phyloP scores from a whole-genome alignment of 1,140 invertebrate species.

The Drosophila bifasciata region DNA sequence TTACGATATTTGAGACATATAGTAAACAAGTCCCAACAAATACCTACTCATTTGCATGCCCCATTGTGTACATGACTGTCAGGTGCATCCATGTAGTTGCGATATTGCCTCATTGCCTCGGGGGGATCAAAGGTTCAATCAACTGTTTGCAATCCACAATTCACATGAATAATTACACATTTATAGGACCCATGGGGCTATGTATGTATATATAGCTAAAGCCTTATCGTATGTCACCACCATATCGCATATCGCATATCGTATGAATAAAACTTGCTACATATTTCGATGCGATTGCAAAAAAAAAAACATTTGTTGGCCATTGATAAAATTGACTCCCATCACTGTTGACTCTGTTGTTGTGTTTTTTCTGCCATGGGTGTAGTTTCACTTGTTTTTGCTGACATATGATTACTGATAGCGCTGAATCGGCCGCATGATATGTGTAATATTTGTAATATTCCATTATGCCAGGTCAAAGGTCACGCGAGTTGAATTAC shows the following conservation, averaged over 20 bases:
- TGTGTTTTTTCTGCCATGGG: slow-evolving; percentile 2
- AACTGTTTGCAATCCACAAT: slow-evolving; percentile 8
- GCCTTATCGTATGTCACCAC: slow-evolving; percentile 16
- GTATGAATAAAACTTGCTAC: slow-evolving; percentile 13
- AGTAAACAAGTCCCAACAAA: no score
- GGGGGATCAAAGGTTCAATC: slow-evolving; percentile 38
- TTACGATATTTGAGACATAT: no score
- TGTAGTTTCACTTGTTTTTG: slow-evolving; percentile 11
- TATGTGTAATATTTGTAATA: slow-evolving; percentile 19
- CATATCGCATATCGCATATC: slow-evolving; percentile 26
- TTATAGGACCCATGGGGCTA: slow-evolving; percentile 19
- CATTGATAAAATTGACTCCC: slow-evolving; percentile 17
- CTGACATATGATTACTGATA: slow-evolving; percentile 14
- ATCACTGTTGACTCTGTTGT: background rate
- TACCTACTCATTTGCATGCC: background rate
- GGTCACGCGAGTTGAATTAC: slow-evolving; percentile 17
- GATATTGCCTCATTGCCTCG: slow-evolving; percentile 24
- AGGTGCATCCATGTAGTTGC: slow-evolving; percentile 3
- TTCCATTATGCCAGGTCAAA: slow-evolving; percentile 26
- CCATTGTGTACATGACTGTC: background rate
- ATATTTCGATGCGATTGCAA: slow-evolving; percentile 13
- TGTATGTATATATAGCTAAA: slow-evolving; percentile 4
- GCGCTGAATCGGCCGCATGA: slow-evolving; percentile 13
- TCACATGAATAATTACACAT: slow-evolving; percentile 26
- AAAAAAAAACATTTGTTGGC: slow-evolving; percentile 12